Conservation (phyloP, 1,140 invertebrate species). For the Drosophila oshimai region DNA sequence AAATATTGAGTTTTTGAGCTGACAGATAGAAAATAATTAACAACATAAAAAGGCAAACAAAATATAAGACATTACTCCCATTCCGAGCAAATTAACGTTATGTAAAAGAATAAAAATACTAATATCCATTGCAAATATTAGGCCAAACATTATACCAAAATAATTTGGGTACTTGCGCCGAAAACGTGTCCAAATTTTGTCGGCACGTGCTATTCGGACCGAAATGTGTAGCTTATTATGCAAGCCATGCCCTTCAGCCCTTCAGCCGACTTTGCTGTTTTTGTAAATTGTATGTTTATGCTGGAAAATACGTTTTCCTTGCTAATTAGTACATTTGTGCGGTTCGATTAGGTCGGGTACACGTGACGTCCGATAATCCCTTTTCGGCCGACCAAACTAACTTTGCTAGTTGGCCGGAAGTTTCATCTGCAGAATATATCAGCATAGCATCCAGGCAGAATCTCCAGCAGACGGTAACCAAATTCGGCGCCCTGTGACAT, state of each 20-base stretch:
- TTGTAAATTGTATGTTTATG: slow-evolving; percentile 48
- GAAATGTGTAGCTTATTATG: slow-evolving; percentile 41
- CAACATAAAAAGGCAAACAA: not conserved
- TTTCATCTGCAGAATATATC: not conserved
- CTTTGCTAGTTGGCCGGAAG: slow-evolving; percentile 30
- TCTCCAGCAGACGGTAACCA: slow-evolving; percentile 15
- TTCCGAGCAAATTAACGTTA: not conserved
- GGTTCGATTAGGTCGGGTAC: slow-evolving; percentile 40
- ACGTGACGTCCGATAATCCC: slow-evolving; percentile 49
- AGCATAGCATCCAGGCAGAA: not conserved
- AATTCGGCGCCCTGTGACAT: slow-evolving; percentile 28
- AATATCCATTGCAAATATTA: slow-evolving; percentile 1
- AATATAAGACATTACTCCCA: not conserved
- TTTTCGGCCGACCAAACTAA: slow-evolving; percentile 18
- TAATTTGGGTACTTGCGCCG: slow-evolving; percentile 17
- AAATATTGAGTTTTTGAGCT: no score
- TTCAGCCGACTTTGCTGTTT: slow-evolving; percentile 45
- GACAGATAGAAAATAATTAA: not conserved
- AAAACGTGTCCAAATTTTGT: slow-evolving; percentile 16
- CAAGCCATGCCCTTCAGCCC: slow-evolving; percentile 19
- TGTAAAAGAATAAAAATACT: slow-evolving; percentile 15
- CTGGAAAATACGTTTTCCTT: slow-evolving; percentile 49
- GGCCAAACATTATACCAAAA: slow-evolving; percentile 3
- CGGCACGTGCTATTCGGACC: slow-evolving; percentile 20
- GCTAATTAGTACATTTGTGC: slow-evolving; percentile 55